A percentile compares a stretch with the other conserved stretches of the same genome.
These are phyloP conservation scores for Symphodus melops DNA, from an alignment of 2,113 vertebrate genomes.

Conservation along the genomic window DNA sequence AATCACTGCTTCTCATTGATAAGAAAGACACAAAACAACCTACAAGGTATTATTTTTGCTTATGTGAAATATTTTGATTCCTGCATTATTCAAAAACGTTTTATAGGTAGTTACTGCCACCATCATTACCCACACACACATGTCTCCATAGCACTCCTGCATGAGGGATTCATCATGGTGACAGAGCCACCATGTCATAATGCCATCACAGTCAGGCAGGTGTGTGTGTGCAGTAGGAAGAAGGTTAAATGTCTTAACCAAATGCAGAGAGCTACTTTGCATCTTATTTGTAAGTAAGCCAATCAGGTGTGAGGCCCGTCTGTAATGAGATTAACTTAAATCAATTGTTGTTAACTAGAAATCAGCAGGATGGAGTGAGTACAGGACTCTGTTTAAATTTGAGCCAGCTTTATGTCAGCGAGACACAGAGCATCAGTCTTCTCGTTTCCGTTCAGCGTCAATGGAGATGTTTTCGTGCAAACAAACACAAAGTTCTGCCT, in stretches of 20 bases:
- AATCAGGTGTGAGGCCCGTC: conserved; percentile 2
- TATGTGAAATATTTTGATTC: too few species aligned
- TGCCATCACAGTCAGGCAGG: neutral
- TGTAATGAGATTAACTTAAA: neutral
- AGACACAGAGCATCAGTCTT: neutral
- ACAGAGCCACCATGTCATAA: neutral
- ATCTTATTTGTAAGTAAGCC: conserved; percentile 32
- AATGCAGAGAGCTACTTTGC: neutral
- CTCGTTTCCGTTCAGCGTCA: neutral
- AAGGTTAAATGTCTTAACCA: conserved; percentile 30
- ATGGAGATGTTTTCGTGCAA: neutral
- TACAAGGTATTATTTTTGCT: too few species aligned
- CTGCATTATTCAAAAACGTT: too few species aligned
- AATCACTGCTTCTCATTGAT: too few species aligned
- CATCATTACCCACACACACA: neutral
- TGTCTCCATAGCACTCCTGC: neutral
- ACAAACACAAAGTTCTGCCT: neutral
- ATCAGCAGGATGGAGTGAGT: neutral
- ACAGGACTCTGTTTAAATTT: neutral
- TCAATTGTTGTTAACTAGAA: neutral
- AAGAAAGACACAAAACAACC: too few species aligned
- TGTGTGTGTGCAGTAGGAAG: conserved; percentile 18
- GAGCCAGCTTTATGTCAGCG: neutral
- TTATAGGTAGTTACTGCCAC: neutral
- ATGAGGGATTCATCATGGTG: neutral